These are phyloP conservation scores for Nesometra sesokonis DNA, from an alignment of 35 echinoderm and acorn worm genomes.

Conservation along the genomic window DNA sequence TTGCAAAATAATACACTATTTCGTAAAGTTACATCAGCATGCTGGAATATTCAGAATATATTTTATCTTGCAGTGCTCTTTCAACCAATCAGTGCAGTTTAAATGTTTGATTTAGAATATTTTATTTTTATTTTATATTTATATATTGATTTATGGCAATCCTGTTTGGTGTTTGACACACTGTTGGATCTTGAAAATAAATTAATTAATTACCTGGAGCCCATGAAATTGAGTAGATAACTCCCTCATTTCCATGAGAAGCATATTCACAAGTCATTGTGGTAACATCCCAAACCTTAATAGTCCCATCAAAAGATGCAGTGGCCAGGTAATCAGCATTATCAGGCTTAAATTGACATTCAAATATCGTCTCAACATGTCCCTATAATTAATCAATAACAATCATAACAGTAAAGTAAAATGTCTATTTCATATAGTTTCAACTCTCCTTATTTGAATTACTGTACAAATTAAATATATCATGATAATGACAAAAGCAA, in stretches of 20 bases:
- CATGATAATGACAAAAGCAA: not conserved
- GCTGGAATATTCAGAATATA: not conserved
- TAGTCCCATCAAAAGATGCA: constrained; percentile 96
- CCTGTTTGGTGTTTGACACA: too few species aligned
- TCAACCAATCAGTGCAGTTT: too few species aligned
- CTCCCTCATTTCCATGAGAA: constrained; percentile 93
- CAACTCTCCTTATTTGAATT: not conserved
- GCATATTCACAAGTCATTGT: constrained; percentile 61
- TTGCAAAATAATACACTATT: too few species aligned
- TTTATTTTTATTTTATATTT: too few species aligned
- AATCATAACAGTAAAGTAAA: too few species aligned
- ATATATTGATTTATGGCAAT: too few species aligned
- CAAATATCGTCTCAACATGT: constrained; percentile 95
- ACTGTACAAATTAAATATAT: not conserved
- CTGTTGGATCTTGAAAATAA: too few species aligned
- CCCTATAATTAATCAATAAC: constrained; percentile 28
- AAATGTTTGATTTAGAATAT: too few species aligned
- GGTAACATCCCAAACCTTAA: constrained; percentile 96
- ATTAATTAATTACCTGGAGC: constrained; percentile 96
- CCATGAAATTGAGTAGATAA: constrained; percentile 94
- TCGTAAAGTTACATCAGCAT: too few species aligned
- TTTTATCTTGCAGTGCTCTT: too few species aligned
- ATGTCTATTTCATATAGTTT: not conserved
- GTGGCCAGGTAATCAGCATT: constrained; percentile 81
- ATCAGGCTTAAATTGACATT: constrained; percentile 97